phyloP scores from a whole-genome alignment of 2,888 invertebrate species.

The Apomyelois bistriatella region DNA sequence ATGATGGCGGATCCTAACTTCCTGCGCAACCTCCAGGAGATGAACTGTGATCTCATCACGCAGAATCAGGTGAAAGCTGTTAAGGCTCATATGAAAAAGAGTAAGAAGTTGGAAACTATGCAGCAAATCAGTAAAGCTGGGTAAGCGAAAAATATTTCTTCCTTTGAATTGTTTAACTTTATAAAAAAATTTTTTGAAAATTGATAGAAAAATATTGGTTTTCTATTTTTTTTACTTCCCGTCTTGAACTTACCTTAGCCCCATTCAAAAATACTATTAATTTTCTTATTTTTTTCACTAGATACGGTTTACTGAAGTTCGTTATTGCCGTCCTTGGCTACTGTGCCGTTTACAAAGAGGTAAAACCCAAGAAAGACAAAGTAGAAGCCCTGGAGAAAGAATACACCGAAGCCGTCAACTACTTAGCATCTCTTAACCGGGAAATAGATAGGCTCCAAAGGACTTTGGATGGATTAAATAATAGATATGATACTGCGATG shows the following conservation, averaged over 20 bases:
- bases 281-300: constrained; percentile 22
- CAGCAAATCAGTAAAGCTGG: constrained; percentile 91
- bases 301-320: constrained; percentile 89
- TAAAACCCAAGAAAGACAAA: constrained; percentile 91
- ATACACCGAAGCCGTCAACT: constrained; percentile 77
- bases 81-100: constrained; percentile 85
- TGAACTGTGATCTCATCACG: constrained; percentile 91
- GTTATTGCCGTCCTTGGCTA: constrained; percentile 94
- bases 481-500: constrained; percentile 89
- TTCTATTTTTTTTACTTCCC: no score
- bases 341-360: constrained; percentile 92
- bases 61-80: constrained; percentile 85
- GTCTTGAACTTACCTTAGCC: no score
- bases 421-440: constrained; percentile 85
- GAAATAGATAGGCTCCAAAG: constrained; percentile 87
- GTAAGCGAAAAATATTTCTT: constrained; percentile 25
- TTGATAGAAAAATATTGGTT: no score
- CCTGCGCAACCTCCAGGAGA: constrained; percentile 87
- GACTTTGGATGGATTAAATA: constrained; percentile 84
- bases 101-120: constrained; percentile 90
- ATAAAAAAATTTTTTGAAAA: no score
- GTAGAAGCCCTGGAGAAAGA: constrained; percentile 89
- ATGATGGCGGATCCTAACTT: constrained; percentile 96
- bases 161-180: no score
- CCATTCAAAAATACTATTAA: no score